These are phyloP conservation scores for Diadegma fenestrale DNA, from an alignment of 2,888 invertebrate genomes.

Conservation along the genomic window DNA sequence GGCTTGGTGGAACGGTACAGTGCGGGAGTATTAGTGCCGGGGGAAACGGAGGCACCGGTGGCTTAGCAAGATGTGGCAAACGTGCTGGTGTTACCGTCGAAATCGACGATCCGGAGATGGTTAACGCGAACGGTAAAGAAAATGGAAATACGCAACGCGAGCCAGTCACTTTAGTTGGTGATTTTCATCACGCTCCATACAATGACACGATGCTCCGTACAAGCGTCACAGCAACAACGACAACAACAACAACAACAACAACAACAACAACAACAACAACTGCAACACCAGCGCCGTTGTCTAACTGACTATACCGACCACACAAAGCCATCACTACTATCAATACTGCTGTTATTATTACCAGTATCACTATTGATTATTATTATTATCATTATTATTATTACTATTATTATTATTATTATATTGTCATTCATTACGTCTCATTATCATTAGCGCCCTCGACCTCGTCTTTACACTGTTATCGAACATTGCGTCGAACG, in stretches of 20 bases:
- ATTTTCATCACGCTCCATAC: conserved; percentile 88
- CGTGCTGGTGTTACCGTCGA: conserved; percentile 38
- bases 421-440: conserved; percentile 44
- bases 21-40: conserved; percentile 81
- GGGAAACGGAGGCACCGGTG: conserved; percentile 62
- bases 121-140: conserved; percentile 33
- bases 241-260: too few species aligned
- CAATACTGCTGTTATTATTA: conserved; percentile 74
- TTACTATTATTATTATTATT: conserved; percentile 39
- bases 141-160: conserved; percentile 84
- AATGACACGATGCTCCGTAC: conserved; percentile 87
- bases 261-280: conserved; percentile 77
- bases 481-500: conserved; percentile 49
- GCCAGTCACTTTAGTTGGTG: conserved; percentile 88
- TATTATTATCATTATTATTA: conserved; percentile 69
- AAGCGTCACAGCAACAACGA: conserved; percentile 79
- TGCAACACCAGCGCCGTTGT: conserved; percentile 80
- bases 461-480: conserved; percentile 65
- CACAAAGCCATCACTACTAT: conserved; percentile 68
- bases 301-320: conserved; percentile 75
- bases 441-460: conserved; percentile 65
- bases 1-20: conserved; percentile 87
- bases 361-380: conserved; percentile 76
- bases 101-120: conserved; percentile 19
- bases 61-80: conserved; percentile 64